Evolutionary conservation across 2,888 invertebrate species (phyloP).

Genomic region (Meganola albula): DNA sequence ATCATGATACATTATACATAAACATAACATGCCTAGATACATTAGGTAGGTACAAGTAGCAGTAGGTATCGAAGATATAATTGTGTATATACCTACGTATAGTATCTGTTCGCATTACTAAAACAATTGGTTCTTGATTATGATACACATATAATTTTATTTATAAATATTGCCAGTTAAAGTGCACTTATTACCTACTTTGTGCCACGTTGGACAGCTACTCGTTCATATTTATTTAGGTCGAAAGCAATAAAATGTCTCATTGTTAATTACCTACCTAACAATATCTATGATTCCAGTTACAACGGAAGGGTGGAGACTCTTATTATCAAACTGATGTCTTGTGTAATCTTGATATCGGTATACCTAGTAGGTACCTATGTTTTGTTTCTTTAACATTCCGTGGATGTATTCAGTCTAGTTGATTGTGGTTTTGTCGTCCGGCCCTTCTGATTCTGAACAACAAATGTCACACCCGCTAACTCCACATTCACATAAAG

Average conservation of each 20-base stretch:
- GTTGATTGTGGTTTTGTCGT: constrained; percentile 63
- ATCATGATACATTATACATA: constrained; percentile 3
- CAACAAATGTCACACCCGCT: constrained; percentile 84
- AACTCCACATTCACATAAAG: constrained; percentile 86
- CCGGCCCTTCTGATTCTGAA: constrained; percentile 64
- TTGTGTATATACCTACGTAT: too few species aligned
- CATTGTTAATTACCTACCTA: constrained; percentile 50
- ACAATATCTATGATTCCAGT: constrained; percentile 57
- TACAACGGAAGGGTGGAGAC: constrained; percentile 44
- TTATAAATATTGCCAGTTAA: too few species aligned
- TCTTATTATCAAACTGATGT: constrained; percentile 48
- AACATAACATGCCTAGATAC: constrained; percentile 2
- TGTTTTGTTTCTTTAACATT: constrained; percentile 23
- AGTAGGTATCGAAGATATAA: too few species aligned
- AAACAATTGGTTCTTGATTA: too few species aligned
- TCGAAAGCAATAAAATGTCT: constrained; percentile 44
- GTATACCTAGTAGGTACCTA: constrained; percentile 20
- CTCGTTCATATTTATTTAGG: constrained; percentile 46
- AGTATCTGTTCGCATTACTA: too few species aligned
- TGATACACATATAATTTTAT: too few species aligned
- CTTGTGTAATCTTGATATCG: constrained; percentile 55
- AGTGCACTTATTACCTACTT: too few species aligned
- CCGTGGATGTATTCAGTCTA: constrained; percentile 41
- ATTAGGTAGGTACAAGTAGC: too few species aligned
- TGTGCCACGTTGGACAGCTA: too few species aligned